Percentiles rank a stretch among this genome's conserved stretches.
Evolutionary conservation across 1,140 invertebrate genomes (phyloP).

Genomic region (Battus philenor): DNA sequence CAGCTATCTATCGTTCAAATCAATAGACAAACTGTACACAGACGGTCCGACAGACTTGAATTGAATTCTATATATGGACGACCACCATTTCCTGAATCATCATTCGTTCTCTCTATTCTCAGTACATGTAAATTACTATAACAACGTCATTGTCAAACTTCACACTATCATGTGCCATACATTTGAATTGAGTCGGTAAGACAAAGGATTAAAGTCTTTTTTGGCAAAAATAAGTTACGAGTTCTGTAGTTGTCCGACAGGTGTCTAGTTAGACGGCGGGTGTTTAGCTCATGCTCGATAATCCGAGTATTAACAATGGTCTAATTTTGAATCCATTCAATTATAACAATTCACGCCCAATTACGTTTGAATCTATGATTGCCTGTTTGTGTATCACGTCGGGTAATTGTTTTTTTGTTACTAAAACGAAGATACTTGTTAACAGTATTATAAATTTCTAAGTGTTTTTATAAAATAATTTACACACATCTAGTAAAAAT

Average conservation of each 20-base stretch:
- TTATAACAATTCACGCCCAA: slow-evolving; percentile 48
- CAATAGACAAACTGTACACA: slow-evolving; percentile 19
- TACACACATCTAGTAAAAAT: too few relatives aligned
- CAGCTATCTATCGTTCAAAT: not conserved
- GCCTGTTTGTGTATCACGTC: slow-evolving; percentile 26
- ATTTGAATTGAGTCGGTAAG: slow-evolving; percentile 21
- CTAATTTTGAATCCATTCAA: slow-evolving; percentile 48
- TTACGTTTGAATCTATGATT: slow-evolving; percentile 37
- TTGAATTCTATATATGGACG: slow-evolving; percentile 30
- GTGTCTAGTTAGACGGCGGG: slow-evolving; percentile 25
- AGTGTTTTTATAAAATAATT: too few relatives aligned
- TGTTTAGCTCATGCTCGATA: slow-evolving; percentile 33
- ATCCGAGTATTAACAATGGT: slow-evolving; percentile 49
- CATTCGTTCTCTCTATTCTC: slow-evolving; percentile 28
- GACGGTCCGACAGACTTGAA: slow-evolving; percentile 28
- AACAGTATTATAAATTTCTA: too few relatives aligned
- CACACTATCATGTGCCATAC: slow-evolving; percentile 18
- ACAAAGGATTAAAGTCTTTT: not conserved
- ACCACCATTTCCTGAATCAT: slow-evolving; percentile 20
- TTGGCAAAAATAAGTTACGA: not conserved
- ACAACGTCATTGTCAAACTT: slow-evolving; percentile 38
- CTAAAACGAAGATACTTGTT: too few relatives aligned
- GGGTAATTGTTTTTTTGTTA: slow-evolving; percentile 24
- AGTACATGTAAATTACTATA: slow-evolving; percentile 43
- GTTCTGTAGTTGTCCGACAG: slow-evolving; percentile 1